phyloP scores from a whole-genome alignment of 2,797 vertebrate genomes.

The Lemur catta region DNA sequence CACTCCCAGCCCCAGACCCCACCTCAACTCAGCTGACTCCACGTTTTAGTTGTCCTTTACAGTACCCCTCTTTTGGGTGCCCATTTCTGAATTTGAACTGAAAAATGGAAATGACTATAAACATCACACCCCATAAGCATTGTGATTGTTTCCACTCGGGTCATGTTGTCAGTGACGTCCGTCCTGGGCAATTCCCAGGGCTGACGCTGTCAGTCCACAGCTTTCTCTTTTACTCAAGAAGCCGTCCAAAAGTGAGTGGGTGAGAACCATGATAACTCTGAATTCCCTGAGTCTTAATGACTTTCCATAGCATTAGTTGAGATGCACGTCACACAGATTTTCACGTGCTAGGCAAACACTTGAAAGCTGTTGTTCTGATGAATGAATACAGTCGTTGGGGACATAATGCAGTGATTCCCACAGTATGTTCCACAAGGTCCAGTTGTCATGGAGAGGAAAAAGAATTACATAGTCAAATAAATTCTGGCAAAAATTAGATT shows the following conservation, averaged over 20 bases:
- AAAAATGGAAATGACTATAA: neutral
- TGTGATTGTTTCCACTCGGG: neutral
- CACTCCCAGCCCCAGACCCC: neutral
- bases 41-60: neutral
- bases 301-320: neutral
- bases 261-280: neutral
- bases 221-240: neutral
- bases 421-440: neutral
- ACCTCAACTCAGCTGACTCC: neutral
- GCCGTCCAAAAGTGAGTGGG: neutral
- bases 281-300: neutral
- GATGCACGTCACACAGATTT: neutral
- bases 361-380: neutral
- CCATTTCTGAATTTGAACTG: neutral
- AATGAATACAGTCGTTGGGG: neutral
- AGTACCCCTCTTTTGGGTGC: neutral
- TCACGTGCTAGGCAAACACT: neutral
- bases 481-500: neutral
- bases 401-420: neutral
- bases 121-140: neutral
- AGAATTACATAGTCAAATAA: neutral
- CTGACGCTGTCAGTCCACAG: neutral
- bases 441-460: neutral
- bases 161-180: too few species aligned
- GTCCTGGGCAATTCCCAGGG: neutral